A percentile compares a stretch with the other conserved stretches of the same genome.
phyloP scores from a whole-genome alignment of 2,797 vertebrate species.

The Manis javanica region DNA sequence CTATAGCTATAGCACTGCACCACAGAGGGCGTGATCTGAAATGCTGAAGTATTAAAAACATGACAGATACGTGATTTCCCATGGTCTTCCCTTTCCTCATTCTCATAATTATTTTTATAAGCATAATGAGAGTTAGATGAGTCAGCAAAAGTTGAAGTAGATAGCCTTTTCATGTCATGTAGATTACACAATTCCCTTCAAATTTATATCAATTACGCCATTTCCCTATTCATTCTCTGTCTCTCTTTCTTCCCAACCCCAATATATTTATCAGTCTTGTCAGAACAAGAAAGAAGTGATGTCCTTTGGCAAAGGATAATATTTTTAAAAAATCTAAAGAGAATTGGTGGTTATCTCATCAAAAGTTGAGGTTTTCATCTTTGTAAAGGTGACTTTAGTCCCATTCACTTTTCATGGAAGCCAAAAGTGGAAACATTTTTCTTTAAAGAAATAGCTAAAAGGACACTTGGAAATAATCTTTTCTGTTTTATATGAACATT shows the following conservation, averaged over 20 bases:
- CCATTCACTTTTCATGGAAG: background rate
- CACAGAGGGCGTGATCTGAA: background rate
- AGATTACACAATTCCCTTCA: background rate
- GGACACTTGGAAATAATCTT: background rate
- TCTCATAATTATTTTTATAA: background rate
- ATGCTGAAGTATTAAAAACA: background rate
- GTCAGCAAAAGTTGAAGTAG: background rate
- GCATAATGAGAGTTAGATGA: background rate
- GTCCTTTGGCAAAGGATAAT: background rate
- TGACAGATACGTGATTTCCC: background rate
- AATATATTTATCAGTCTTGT: background rate
- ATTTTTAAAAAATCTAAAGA: background rate
- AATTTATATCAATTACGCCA: background rate
- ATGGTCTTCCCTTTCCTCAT: background rate
- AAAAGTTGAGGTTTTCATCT: background rate
- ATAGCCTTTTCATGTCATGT: background rate
- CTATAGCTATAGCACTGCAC: background rate
- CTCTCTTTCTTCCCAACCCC: background rate
- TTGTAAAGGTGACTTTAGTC: slow-evolving; percentile 3
- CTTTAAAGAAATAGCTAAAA: slow-evolving; percentile 8
- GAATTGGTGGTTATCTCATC: background rate
- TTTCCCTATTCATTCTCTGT: background rate
- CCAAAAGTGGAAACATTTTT: background rate
- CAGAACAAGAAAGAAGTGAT: background rate
- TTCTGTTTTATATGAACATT: background rate